Evolutionary conservation across 2,113 vertebrate species (phyloP), one percentile per base, ranked within the genome.

Genomic region (Sinocyclocheilus rhinocerous): DNA sequence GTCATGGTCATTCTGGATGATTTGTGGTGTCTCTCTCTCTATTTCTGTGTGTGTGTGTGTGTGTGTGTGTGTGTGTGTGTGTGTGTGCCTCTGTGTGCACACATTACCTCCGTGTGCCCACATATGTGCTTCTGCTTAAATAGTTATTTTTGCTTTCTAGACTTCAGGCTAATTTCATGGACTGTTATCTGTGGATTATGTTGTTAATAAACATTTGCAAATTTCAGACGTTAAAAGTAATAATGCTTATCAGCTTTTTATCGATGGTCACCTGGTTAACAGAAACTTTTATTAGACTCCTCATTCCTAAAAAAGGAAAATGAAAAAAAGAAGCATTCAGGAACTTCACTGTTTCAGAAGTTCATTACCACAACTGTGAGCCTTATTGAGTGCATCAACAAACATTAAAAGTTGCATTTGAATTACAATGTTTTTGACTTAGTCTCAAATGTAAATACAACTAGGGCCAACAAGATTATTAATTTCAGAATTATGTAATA

Each of bases 1-100:
- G 96, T 95, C 95, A 94, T 91, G 90, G 76, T 77, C 85, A 93
- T 94, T 94, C 92, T 92, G 92, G 93, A 90, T 91, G 83, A 59
- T 87, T 84, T 85, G 67, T 76, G 39, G 8, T 2, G 0, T 55
- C 16, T 20, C 52, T 55, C 52, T 20, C 18, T 55, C 52, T 55
- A 1, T 55, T 1, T 29, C n/a, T 33, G 2, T 33, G 29, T 33
- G 29, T 33, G 29, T 33, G 29, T 33, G 29, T 33, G 29, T 29
- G 29, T 5, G 3, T 29, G 29, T 29, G 29, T 29, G 29, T 29
- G 29, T 45, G 8, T 45, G 36, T 39, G 39, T 39, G 39, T 42
- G 39, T 42, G 39, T 42, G 39, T 42, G 7, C n/a, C n/a, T n/a
- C n/a, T 29, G 29, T 29, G 29, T 29, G 29, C n/a, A n/a, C n/a